Percentiles rank a stretch among this genome's conserved stretches.
Evolutionary conservation across 2,113 vertebrate genomes (phyloP).

Genomic region (Trinectes maculatus): DNA sequence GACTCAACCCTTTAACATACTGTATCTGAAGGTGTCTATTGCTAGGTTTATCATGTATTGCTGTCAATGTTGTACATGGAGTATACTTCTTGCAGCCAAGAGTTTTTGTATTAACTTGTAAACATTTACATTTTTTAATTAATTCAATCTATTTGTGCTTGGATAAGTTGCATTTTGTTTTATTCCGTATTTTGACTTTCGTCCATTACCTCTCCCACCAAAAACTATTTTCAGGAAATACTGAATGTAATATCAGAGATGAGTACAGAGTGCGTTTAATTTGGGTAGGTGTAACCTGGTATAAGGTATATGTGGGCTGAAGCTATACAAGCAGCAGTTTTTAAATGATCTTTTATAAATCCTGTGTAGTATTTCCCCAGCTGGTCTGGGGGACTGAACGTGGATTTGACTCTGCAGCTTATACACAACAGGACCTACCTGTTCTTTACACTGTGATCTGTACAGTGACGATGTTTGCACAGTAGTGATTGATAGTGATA

Average conservation of each 20-base stretch:
- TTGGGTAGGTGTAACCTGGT: not conserved
- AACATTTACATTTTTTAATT: no score
- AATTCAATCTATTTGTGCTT: no score
- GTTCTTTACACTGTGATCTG: conserved; percentile 31
- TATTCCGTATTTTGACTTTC: conserved; percentile 5
- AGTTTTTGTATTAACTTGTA: no score
- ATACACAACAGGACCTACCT: not conserved
- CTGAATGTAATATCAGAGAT: conserved; percentile 46
- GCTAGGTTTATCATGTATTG: not conserved
- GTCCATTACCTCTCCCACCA: not conserved
- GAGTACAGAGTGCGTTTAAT: not conserved
- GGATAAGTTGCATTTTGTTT: no score
- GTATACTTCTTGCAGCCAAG: not conserved
- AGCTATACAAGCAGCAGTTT: not conserved
- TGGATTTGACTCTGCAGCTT: not conserved
- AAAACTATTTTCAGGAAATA: not conserved
- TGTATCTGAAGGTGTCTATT: not conserved
- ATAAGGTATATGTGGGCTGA: not conserved
- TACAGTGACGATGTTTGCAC: conserved; percentile 26
- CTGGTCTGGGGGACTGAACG: conserved; percentile 54
- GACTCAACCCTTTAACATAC: no score
- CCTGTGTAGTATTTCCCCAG: conserved; percentile 29
- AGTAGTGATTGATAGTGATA: not conserved
- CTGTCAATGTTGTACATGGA: not conserved
- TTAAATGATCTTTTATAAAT: conserved; percentile 8